A percentile compares a stretch with the other conserved stretches of the same genome.
Evolutionary conservation across 2,797 vertebrate species (phyloP).

Genomic region (Muscicapa comitata): DNA sequence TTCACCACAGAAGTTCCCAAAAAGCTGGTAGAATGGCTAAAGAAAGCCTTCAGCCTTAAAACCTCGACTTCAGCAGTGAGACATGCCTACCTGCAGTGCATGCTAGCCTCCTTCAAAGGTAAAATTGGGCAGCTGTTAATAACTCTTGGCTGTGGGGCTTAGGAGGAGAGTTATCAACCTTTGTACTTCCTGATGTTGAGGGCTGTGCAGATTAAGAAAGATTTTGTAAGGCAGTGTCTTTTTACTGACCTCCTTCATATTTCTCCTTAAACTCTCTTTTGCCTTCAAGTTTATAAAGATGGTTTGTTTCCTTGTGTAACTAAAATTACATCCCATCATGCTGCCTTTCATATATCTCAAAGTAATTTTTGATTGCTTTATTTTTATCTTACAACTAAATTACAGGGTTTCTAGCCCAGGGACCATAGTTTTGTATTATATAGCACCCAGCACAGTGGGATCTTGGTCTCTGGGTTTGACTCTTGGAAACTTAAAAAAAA

Average conservation of each 20-base stretch:
- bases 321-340: neutral
- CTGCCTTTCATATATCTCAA: neutral
- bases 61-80: slow-evolving; percentile 90
- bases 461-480: neutral
- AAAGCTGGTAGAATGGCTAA: slow-evolving; percentile 89
- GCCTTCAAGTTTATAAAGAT: neutral
- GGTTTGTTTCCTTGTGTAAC: neutral
- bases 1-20: slow-evolving; percentile 87
- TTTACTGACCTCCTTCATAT: neutral
- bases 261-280: neutral
- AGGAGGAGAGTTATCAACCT: neutral
- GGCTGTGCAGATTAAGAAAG: neutral
- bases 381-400: neutral
- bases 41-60: slow-evolving; percentile 95
- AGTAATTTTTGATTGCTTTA: neutral
- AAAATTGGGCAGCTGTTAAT: neutral
- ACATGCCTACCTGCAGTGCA: slow-evolving; percentile 93
- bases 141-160: neutral
- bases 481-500: neutral
- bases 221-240: neutral
- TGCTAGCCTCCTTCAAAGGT: slow-evolving; percentile 94
- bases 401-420: neutral
- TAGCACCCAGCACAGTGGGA: neutral
- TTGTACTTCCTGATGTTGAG: neutral
- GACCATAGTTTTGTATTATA: neutral